Evolutionary conservation across 92 coral and sea anemone genomes (phyloP), one percentile per base, ranked within the genome.

Genomic region (Porites lobata): DNA sequence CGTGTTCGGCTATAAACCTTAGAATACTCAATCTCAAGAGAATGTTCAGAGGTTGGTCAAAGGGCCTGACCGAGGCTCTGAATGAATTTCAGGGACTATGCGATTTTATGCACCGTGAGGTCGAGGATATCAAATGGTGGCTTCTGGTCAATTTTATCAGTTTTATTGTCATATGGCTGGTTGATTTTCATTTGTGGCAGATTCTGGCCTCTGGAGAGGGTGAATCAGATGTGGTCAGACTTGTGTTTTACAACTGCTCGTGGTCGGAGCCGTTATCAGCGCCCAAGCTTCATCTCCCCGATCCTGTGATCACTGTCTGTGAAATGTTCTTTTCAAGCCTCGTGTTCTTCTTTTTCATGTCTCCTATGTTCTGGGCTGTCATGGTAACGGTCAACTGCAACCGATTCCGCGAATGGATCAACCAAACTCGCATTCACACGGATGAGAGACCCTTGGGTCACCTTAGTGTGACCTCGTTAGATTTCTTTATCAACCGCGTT

Each of bases 361-460:
- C 84, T 4, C 91, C 91, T 10, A 83, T 88, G 63, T 82, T 52
- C 29, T 88, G 91, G 91, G 84, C 88, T 75, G 91, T 87, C 62
- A 74, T 75, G 91, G 88, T 88, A 38, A 88, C 88, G 11, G 88
- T 75, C 68, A 72, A 88, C 6, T 88, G 91, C 57, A 75, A 88
- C 78, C 74, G 77, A 71, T 82, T 88, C 24, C 87, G 84, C 50
- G 91, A 88, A 19, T 88, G 91, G 88, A 50, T 88, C 68, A 88
- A 88, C 88, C 20, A 78, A 2, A 77, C 83, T 3, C 78, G 77
- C 18, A 12, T 86, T 6, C 85, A 56, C 68, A 32, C 85, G 21
- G 90, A 86, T 9, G 85, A 78, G 56, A 86, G 78, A 57, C 85
- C 90, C 9, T 59, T 78, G 64, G 90, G 90, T 2, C n/a, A 73